Base-by-base conservation (phyloP, 2,113 vertebrate species). In the Podilymbus podiceps region DNA sequence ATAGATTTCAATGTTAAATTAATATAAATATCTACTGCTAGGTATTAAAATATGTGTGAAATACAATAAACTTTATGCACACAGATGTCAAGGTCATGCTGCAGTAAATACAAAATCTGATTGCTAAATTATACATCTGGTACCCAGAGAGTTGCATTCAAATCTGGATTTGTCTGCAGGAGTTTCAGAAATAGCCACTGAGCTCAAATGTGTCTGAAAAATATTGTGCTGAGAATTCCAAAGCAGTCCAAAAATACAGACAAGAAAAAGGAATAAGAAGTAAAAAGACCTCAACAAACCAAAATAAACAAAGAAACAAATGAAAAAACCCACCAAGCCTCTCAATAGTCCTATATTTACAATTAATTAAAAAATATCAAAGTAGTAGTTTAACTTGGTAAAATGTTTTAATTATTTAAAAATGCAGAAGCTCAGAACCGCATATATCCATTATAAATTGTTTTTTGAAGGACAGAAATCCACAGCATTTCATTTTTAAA, bases 151-250 rank as follows among this genome's bases (percentile, higher is more conserved):
- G 25, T 25, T 75, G 27, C 60, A 74, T 68, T 93, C 52, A 90
- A 64, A 90, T 81, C 40, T 90, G n/a, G 30, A 84, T 87, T 86
- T 64, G 15, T 95, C 72, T 71, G 52, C 35, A 59, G 33, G 47
- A 94, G 46, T 73, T 89, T 85, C 67, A 90, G 33, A 92, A 93
- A 88, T 62, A 92, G 27, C 17, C 79, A 75, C 28, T 59, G 72
- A 92, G 9, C 23, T 78, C 11, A 71, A 92, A 93, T 23, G 3
- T 81, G 38, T 67, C n/a, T 86, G 35, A 74, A 19, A 23, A 76
- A 52, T 55, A 33, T 14, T 66, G n/a, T 80, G 31, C 18, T 17
- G 15, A 83, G 78, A 91, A 96, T 94, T 53, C 31, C 11, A 84
- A 94, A 87, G 12, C 8, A 69, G n/a, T 49, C 24, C 73, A 93